Evolutionary conservation across 2,797 vertebrate species (phyloP).

Genomic region (Phalloptychus januarius): DNA sequence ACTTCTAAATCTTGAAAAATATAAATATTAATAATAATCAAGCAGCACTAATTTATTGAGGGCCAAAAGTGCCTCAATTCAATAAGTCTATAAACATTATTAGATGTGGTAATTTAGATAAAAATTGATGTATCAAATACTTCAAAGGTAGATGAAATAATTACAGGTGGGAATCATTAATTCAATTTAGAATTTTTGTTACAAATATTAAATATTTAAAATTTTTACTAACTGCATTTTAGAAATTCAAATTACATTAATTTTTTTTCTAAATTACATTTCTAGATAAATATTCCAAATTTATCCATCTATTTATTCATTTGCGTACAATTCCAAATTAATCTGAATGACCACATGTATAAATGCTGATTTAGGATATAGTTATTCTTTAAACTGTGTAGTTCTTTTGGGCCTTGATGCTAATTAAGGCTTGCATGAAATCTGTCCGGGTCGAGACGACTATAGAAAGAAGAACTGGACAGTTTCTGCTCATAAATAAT

Average conservation of each 20-base stretch:
- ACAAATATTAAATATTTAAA: not conserved
- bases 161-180: not conserved
- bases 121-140: not conserved
- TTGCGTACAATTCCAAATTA: not conserved
- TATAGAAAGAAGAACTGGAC: slow-evolving; percentile 12
- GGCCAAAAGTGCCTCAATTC: not conserved
- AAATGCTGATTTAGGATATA: no score
- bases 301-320: not conserved
- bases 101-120: not conserved
- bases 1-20: not conserved
- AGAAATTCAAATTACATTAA: not conserved
- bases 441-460: slow-evolving; percentile 47
- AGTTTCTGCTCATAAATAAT: slow-evolving; percentile 21
- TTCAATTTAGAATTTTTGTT: not conserved
- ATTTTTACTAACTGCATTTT: not conserved
- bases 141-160: not conserved
- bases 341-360: not conserved
- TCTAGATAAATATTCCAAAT: not conserved
- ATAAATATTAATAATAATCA: not conserved
- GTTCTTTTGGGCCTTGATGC: not conserved
- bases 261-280: not conserved
- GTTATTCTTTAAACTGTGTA: not conserved
- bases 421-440: slow-evolving; percentile 76
- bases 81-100: not conserved
- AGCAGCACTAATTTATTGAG: not conserved